These are phyloP conservation scores for Lycorma delicatula DNA, from an alignment of 1,140 invertebrate species.

Conservation along the genomic window DNA sequence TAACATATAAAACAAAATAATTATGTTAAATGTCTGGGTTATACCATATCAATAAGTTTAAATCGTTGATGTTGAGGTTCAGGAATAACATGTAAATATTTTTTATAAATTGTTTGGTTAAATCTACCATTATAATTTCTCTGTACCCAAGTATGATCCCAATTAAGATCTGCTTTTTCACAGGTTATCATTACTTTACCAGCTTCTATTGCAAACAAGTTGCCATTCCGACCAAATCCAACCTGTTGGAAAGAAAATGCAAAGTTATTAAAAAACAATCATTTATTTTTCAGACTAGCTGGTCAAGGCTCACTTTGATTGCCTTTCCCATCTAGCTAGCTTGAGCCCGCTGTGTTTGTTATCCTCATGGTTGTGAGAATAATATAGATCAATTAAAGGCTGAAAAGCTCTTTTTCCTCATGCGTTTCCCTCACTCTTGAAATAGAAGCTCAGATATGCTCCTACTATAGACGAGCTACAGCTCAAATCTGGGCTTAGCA, in stretches of 20 bases:
- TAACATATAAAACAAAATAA: too few relatives aligned
- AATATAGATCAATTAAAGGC: too few relatives aligned
- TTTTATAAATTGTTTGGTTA: constrained; percentile 63
- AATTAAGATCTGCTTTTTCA: constrained; percentile 63
- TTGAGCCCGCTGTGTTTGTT: too few relatives aligned
- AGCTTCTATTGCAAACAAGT: constrained; percentile 60
- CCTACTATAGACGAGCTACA: too few relatives aligned
- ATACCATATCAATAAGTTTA: constrained; percentile 59
- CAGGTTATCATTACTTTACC: constrained; percentile 67
- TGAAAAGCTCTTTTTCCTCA: too few relatives aligned
- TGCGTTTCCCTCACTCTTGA: too few relatives aligned
- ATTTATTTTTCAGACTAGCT: neutral
- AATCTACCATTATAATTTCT: constrained; percentile 50
- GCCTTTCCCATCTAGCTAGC: too few relatives aligned
- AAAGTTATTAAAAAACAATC: constrained; percentile 1
- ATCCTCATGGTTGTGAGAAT: too few relatives aligned
- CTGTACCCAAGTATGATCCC: constrained; percentile 58
- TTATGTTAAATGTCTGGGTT: too few relatives aligned
- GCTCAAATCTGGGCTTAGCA: too few relatives aligned
- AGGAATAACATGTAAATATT: constrained; percentile 71
- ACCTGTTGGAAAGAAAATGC: constrained; percentile 47
- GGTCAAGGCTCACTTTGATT: too few relatives aligned
- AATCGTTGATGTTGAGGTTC: constrained; percentile 62
- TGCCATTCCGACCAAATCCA: constrained; percentile 64
- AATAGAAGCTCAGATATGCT: too few relatives aligned